A percentile compares a stretch with the other conserved stretches of the same genome.
Evolutionary conservation across 1,140 invertebrate genomes (phyloP).

Genomic region (Nixonia krombeini): DNA sequence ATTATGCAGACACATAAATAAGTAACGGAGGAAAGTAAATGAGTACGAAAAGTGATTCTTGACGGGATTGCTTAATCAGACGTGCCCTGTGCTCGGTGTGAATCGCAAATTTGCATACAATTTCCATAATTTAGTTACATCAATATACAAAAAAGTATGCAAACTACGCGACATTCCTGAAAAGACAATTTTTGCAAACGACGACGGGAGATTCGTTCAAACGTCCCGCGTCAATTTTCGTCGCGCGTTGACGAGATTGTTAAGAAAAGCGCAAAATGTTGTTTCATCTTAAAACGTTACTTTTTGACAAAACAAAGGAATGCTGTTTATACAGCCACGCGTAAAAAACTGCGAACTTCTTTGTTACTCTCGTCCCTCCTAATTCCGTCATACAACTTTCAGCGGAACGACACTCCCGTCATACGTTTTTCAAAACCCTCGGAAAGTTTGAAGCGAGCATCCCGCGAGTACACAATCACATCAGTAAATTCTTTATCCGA

Average conservation of each 20-base stretch:
- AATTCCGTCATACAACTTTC: background rate
- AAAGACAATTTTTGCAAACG: conserved; percentile 29
- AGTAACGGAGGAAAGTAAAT: conserved; percentile 14
- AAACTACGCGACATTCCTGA: conserved; percentile 15
- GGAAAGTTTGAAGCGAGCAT: background rate
- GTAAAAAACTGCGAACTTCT: no score
- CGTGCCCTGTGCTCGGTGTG: conserved; percentile 29
- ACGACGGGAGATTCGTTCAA: conserved; percentile 25
- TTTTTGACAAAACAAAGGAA: no score
- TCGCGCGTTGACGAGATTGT: no score
- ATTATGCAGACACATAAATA: no score
- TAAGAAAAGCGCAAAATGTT: no score
- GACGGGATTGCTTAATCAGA: conserved; percentile 46
- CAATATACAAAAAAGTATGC: conserved; percentile 18
- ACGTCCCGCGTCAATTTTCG: conserved; percentile 15
- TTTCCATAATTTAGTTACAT: conserved; percentile 32
- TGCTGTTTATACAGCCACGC: no score
- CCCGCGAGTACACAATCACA: background rate
- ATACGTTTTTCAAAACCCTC: background rate
- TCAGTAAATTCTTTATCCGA: background rate
- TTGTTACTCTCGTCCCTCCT: background rate
- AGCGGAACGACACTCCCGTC: background rate
- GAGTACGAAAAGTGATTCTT: conserved; percentile 29
- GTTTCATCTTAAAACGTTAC: no score
- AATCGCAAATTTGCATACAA: conserved; percentile 40